phyloP scores from a whole-genome alignment of 2,113 vertebrate genomes.

The Alligator sinensis region DNA sequence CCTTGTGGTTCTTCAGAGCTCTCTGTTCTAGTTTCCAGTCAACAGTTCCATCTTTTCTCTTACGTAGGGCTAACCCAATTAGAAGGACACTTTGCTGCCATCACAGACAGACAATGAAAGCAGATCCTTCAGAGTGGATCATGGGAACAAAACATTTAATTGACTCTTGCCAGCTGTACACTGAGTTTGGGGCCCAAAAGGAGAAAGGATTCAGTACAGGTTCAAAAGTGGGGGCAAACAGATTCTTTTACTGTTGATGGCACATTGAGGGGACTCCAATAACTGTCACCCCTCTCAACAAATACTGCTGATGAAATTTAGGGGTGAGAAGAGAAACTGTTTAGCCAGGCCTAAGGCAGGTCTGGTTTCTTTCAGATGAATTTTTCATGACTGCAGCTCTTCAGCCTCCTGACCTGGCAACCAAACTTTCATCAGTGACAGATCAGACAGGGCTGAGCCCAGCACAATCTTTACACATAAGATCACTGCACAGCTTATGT shows the following conservation, averaged over 20 bases:
- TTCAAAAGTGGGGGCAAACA: neutral
- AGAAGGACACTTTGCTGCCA: neutral
- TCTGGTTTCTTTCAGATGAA: constrained; percentile 61
- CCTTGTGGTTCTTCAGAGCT: neutral
- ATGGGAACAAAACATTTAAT: neutral
- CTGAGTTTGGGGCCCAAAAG: neutral
- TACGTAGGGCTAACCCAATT: neutral
- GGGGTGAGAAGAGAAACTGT: neutral
- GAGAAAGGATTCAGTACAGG: neutral
- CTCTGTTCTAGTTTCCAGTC: neutral
- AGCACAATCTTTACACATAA: constrained; percentile 70
- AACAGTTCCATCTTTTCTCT: neutral
- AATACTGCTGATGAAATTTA: neutral
- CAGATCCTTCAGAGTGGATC: neutral
- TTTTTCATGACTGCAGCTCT: constrained; percentile 66
- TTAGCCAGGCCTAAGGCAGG: neutral
- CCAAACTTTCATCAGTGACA: constrained; percentile 56
- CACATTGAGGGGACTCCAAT: neutral
- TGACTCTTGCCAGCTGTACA: neutral
- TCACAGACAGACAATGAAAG: neutral
- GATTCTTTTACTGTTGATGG: neutral
- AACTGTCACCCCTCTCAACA: neutral
- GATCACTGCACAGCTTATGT: constrained; percentile 56
- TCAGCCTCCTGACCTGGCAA: constrained; percentile 40
- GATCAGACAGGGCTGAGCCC: constrained; percentile 46